Percentiles rank a stretch among this genome's conserved stretches.
phyloP scores from a whole-genome alignment of 2,888 invertebrate genomes.

The Cenopis cana region DNA sequence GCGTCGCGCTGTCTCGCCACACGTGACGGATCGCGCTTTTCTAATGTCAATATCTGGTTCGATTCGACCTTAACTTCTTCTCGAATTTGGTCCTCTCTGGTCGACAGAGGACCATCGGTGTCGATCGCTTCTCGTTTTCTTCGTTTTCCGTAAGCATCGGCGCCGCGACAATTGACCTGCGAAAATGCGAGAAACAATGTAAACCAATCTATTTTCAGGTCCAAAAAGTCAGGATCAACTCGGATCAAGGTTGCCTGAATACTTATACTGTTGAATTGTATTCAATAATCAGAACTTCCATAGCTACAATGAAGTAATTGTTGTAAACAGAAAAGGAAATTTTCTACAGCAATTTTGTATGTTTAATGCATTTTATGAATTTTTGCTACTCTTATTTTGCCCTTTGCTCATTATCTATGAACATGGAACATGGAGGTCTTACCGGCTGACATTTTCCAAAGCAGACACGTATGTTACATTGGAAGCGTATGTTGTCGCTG shows the following conservation, averaged over 20 bases:
- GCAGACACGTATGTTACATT: constrained; percentile 97
- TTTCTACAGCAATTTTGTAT: background rate
- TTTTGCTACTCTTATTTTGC: background rate
- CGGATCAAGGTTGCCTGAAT: background rate
- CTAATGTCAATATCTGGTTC: constrained; percentile 95
- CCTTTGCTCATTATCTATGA: background rate
- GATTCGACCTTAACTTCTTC: constrained; percentile 97
- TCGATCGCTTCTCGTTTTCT: constrained; percentile 86
- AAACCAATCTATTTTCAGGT: background rate
- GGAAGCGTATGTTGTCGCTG: constrained; percentile 97
- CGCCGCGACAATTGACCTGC: constrained; percentile 95
- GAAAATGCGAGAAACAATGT: constrained; percentile 45
- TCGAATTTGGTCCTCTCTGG: constrained; percentile 92
- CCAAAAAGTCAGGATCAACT: too few relatives aligned
- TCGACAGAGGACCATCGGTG: constrained; percentile 81
- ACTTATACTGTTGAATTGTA: background rate
- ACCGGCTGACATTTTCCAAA: constrained; percentile 98
- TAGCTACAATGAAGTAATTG: background rate
- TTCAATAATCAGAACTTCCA: too few relatives aligned
- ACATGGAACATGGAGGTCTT: constrained; percentile 62
- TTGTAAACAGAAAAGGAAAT: background rate
- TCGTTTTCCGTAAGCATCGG: constrained; percentile 94
- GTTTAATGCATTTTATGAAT: background rate
- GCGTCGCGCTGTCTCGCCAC: constrained; percentile 92
- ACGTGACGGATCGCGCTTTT: constrained; percentile 91